Evolutionary conservation across 1,140 invertebrate genomes (phyloP).

Genomic region (Varroa destructor): DNA sequence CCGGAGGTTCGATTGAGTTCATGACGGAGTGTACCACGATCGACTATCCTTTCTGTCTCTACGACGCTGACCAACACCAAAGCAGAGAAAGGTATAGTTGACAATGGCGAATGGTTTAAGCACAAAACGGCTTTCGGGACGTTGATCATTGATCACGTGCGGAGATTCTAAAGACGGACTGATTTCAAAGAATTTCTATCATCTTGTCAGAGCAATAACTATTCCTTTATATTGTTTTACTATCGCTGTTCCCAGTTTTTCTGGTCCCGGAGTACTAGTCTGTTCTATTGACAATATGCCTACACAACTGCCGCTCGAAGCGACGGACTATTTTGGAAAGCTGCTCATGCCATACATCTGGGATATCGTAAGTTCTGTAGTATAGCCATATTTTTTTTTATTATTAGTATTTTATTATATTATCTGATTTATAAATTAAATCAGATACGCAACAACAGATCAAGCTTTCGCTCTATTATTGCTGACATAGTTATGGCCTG

Average conservation of each 20-base stretch:
- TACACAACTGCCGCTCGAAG: constrained; percentile 87
- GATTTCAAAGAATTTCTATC: too few species aligned
- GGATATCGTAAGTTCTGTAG: constrained; percentile 53
- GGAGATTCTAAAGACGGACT: too few species aligned
- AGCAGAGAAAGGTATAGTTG: constrained; percentile 66
- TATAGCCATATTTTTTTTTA: neutral
- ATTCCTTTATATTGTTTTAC: too few species aligned
- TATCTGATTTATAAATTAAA: constrained; percentile 26
- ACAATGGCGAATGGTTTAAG: constrained; percentile 5
- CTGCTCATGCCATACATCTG: constrained; percentile 71
- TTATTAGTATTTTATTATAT: constrained; percentile 21
- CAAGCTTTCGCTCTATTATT: too few species aligned
- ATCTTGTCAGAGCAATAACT: too few species aligned
- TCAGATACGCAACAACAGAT: neutral
- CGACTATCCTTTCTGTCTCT: constrained; percentile 94
- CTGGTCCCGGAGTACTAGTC: constrained; percentile 87
- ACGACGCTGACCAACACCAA: constrained; percentile 94
- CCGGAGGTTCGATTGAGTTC: constrained; percentile 96
- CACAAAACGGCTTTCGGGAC: too few species aligned
- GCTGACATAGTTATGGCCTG: too few species aligned
- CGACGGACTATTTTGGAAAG: constrained; percentile 94
- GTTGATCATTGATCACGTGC: too few species aligned
- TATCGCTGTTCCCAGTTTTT: constrained; percentile 53
- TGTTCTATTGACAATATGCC: constrained; percentile 99
- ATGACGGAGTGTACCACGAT: constrained; percentile 99